These are phyloP conservation scores for Noctilio leporinus DNA, from an alignment of 2,113 vertebrate species.

Conservation along the genomic window DNA sequence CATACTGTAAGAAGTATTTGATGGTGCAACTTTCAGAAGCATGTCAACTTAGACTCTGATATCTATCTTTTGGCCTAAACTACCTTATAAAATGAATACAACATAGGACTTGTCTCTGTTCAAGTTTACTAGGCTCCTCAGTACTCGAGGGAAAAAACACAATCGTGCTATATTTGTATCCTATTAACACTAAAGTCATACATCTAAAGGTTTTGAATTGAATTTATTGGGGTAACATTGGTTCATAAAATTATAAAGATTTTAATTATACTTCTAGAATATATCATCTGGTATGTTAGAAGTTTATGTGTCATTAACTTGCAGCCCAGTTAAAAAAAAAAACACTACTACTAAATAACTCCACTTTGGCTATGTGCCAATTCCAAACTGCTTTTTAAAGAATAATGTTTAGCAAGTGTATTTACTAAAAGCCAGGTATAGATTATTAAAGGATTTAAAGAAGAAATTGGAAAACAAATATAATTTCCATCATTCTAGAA, in stretches of 20 bases:
- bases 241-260: too few species aligned
- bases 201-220: neutral
- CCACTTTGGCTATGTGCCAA: neutral
- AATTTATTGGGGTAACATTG: too few species aligned
- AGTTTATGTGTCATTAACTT: neutral
- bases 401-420: neutral
- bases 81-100: neutral
- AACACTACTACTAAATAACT: neutral
- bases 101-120: neutral
- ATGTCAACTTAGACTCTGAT: neutral
- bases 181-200: neutral
- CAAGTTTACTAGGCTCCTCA: neutral
- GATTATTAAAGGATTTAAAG: neutral
- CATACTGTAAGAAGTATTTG: neutral
- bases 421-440: neutral
- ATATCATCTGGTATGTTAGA: neutral
- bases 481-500: neutral
- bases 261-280: too few species aligned
- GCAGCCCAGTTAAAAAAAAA: neutral
- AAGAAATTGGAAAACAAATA: neutral
- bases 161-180: neutral
- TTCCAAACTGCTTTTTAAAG: neutral
- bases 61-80: neutral
- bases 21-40: neutral
- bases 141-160: neutral